Conservation (phyloP, 2,797 vertebrate species). For the Chloroceryle amazona region DNA sequence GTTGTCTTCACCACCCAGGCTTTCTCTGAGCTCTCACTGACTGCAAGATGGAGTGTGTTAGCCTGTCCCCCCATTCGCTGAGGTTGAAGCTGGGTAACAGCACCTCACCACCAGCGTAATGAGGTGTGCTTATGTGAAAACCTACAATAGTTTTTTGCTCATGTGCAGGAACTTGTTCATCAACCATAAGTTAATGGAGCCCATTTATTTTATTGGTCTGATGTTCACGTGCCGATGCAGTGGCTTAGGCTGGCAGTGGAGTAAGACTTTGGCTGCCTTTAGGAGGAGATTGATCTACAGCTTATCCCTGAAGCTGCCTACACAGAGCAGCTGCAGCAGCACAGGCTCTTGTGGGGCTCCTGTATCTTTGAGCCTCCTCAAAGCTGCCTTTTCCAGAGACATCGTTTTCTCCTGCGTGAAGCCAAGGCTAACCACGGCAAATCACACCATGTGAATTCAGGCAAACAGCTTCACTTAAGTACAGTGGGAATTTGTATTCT, state of each 20-base stretch:
- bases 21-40: background rate
- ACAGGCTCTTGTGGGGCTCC: accelerated
- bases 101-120: accelerated
- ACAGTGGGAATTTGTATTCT: background rate
- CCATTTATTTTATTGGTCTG: background rate
- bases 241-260: background rate
- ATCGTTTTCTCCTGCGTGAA: background rate
- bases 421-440: background rate
- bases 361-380: background rate
- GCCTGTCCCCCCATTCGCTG: accelerated
- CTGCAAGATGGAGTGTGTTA: background rate
- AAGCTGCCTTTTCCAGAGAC: background rate
- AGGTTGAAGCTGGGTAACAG: background rate
- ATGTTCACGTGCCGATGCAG: background rate
- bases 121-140: background rate
- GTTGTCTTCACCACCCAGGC: background rate
- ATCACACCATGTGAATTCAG: background rate
- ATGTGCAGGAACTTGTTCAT: background rate
- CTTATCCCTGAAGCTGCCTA: background rate
- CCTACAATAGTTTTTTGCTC: conserved; percentile 31
- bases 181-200: background rate
- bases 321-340: background rate
- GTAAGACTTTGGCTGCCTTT: background rate
- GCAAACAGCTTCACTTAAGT: background rate
- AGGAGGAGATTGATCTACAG: background rate